Evolutionary conservation across 1,140 invertebrate genomes (phyloP).

Genomic region (Rhagoletis zephyria): DNA sequence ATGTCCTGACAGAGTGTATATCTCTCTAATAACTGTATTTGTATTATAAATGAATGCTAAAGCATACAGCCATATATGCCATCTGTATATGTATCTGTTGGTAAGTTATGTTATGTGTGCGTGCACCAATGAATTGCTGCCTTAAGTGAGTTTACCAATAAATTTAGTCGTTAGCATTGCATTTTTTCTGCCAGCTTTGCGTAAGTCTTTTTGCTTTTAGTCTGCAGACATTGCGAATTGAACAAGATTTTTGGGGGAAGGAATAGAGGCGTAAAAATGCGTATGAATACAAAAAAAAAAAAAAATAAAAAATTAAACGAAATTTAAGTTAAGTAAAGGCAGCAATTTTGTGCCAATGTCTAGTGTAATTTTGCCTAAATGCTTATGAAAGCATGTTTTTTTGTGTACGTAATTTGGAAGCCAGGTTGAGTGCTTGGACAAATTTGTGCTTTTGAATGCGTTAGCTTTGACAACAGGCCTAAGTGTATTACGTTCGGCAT

Average conservation of each 20-base stretch:
- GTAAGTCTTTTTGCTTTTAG: not conserved
- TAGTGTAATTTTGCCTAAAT: too few species aligned
- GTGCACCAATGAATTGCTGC: not conserved
- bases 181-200: not conserved
- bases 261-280: not conserved
- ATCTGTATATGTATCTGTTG: not conserved
- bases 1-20: not conserved
- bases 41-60: not conserved
- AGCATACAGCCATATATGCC: not conserved
- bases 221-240: too few species aligned
- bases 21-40: conserved; percentile 23
- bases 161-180: not conserved
- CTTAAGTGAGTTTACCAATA: not conserved
- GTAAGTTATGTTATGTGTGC: not conserved
- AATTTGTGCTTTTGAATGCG: too few species aligned
- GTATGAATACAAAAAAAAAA: not conserved
- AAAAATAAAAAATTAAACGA: not conserved
- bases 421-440: too few species aligned
- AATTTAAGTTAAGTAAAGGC: too few species aligned
- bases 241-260: too few species aligned
- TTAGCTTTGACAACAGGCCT: too few species aligned
- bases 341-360: too few species aligned
- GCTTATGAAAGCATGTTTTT: too few species aligned
- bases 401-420: too few species aligned
- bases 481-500: too few species aligned